Percentiles rank a stretch among this genome's conserved stretches.
phyloP scores from a whole-genome alignment of 2,888 invertebrate genomes.

The Pseudococcus viburni region DNA sequence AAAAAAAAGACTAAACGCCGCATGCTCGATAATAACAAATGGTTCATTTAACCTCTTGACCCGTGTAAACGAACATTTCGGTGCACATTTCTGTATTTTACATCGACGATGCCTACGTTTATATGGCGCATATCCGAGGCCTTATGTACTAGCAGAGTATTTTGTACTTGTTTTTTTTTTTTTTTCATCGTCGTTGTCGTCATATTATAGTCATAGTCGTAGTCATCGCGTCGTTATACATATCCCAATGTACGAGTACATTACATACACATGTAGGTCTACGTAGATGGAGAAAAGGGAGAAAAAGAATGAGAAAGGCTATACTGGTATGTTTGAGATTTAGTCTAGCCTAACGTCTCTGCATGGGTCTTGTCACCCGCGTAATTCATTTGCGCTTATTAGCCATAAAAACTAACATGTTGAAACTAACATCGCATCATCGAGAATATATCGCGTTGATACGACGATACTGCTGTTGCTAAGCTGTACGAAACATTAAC shows the following conservation, averaged over 20 bases:
- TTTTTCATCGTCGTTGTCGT: not conserved
- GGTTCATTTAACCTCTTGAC: slow-evolving; percentile 44
- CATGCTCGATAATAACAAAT: slow-evolving; percentile 10
- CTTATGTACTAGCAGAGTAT: not conserved
- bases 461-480: not conserved
- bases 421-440: slow-evolving; percentile 15
- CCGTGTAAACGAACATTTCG: slow-evolving; percentile 34
- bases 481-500: slow-evolving; percentile 5
- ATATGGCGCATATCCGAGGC: not conserved
- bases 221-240: not conserved
- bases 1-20: not conserved
- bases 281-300: not conserved
- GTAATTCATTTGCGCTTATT: slow-evolving; percentile 54
- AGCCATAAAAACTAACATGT: slow-evolving; percentile 49
- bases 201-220: too few relatives aligned
- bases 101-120: not conserved
- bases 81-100: slow-evolving; percentile 31
- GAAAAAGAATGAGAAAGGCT: not conserved
- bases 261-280: not conserved
- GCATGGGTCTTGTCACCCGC: slow-evolving; percentile 57
- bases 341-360: not conserved
- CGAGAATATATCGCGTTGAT: slow-evolving; percentile 3
- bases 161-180: not conserved
- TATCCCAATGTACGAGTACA: not conserved
- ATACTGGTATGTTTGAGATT: not conserved